Evolutionary conservation across 2,888 invertebrate species (phyloP), one percentile per base, ranked within the genome.

Genomic region (Acleris cristana): DNA sequence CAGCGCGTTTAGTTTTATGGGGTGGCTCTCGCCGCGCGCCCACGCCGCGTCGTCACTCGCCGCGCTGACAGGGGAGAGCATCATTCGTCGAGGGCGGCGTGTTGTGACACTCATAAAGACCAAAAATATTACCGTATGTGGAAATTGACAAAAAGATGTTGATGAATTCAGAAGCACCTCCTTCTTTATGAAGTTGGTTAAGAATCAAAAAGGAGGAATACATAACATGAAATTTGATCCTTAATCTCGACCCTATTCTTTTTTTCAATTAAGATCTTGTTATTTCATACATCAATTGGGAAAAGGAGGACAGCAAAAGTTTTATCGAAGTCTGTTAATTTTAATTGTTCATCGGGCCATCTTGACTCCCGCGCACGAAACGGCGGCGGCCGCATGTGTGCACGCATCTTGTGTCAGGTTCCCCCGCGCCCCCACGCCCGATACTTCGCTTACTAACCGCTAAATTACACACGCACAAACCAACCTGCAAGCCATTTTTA

Each of bases 401-500:
- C 89, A 88, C 78, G 78, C 73, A 72, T 74, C 77, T 76, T 79
- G 81, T 80, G 79, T 87, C 82, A 72, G 79, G 80, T 86, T 83
- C 83, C 82, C 75, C 79, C 73, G 61, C 21, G 26, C 54, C 19
- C 26, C 40, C 44, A 80, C 82, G 82, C 83, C 83, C 78, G 83
- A 83, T 81, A 72, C 83, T 77, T 88, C 76, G 83, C 85, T 81
- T 82, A 82, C 83, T 58, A 52, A 57, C 66, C 66, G 45, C 62
- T 57, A 53, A 56, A 62, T 67, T 53, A 62, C 53, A 48, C 48
- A 48, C 18, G n/a, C 49, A 57, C 48, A 53, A 62, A 53, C 45
- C 45, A 53, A 57, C 57, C 26, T 61, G 61, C 51, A 61, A 56
- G 49, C 53, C 51, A 59, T 12, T 59, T n/a, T 53, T 16, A 23